A percentile compares a stretch with the other conserved stretches of the same genome.
These are phyloP conservation scores for Rhincodon typus DNA, from an alignment of 2,797 vertebrate genomes.

Conservation along the genomic window DNA sequence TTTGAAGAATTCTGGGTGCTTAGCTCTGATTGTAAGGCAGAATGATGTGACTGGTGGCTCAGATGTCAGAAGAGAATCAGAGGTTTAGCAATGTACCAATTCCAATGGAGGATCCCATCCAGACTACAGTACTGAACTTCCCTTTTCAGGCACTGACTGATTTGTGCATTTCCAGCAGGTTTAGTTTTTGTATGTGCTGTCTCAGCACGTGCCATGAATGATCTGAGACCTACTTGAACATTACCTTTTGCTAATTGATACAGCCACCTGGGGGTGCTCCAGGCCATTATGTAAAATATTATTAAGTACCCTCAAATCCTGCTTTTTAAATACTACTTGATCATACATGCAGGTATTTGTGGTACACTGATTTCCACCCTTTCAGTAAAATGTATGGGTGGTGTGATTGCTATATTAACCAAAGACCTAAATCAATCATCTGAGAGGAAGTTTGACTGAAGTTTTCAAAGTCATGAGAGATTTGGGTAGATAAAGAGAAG, in stretches of 20 bases:
- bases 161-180: background rate
- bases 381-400: background rate
- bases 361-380: background rate
- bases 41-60: background rate
- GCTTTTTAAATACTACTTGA: background rate
- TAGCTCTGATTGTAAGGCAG: background rate
- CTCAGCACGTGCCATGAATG: background rate
- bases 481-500: too few relatives aligned
- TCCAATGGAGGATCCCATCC: background rate
- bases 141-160: background rate
- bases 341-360: background rate
- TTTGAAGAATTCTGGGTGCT: background rate
- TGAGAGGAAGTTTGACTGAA: background rate
- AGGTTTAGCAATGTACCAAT: background rate
- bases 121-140: background rate
- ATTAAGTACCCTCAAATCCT: background rate
- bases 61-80: background rate
- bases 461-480: too few relatives aligned
- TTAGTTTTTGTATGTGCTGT: background rate
- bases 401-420: background rate
- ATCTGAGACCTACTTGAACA: background rate
- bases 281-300: background rate
- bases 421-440: background rate
- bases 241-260: background rate
- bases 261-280: background rate